These are phyloP conservation scores for Lasius platythorax DNA, from an alignment of 2,888 invertebrate species.

Conservation along the genomic window DNA sequence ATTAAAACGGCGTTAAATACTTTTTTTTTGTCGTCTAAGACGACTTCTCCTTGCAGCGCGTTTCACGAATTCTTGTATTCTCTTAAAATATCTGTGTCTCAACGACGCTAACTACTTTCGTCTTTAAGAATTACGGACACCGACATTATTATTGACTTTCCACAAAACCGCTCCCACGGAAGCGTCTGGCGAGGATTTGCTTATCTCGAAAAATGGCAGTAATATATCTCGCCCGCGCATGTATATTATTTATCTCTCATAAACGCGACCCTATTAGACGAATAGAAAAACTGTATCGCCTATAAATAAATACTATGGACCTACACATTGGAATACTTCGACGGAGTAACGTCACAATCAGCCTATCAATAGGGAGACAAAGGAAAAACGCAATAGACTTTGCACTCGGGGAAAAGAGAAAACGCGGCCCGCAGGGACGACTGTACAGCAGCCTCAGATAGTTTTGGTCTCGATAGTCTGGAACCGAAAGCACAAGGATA, in stretches of 20 bases:
- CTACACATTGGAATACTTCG: conserved; percentile 84
- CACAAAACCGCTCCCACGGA: conserved; percentile 48
- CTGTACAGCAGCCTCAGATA: conserved; percentile 47
- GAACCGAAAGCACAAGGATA: conserved; percentile 24
- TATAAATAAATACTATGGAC: conserved; percentile 84
- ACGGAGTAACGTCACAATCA: conserved; percentile 66
- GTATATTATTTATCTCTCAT: conserved; percentile 9
- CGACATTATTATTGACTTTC: conserved; percentile 60
- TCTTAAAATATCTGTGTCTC: conserved; percentile 31
- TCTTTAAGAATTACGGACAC: conserved; percentile 54
- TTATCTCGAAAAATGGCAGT: conserved; percentile 66
- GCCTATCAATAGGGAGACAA: conserved; percentile 70
- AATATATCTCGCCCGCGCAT: conserved; percentile 54
- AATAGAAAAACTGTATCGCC: conserved; percentile 66
- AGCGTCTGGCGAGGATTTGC: conserved; percentile 42
- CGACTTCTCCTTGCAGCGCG: conserved; percentile 29
- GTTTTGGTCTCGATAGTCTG: conserved; percentile 48
- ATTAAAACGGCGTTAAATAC: conserved; percentile 18
- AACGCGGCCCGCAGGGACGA: conserved; percentile 45
- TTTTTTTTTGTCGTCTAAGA: conserved; percentile 7
- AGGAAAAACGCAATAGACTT: conserved; percentile 44
- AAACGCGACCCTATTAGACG: conserved; percentile 54
- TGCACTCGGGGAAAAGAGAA: conserved; percentile 29
- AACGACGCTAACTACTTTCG: conserved; percentile 48
- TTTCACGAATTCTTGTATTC: conserved; percentile 11